These are phyloP conservation scores for Drosophila tanythrix DNA, from an alignment of 2,888 invertebrate genomes.

Conservation along the genomic window DNA sequence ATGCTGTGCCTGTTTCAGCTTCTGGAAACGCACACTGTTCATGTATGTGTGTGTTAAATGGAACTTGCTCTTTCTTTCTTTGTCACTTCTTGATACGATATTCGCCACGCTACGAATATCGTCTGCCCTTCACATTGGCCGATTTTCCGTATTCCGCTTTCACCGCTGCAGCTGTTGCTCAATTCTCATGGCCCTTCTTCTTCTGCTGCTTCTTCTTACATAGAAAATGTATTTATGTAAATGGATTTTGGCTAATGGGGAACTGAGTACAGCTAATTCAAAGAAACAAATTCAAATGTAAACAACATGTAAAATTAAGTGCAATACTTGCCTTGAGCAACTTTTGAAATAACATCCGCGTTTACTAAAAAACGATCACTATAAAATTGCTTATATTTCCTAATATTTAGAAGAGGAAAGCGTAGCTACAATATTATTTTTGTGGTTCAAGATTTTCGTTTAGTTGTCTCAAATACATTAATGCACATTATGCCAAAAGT, in stretches of 20 bases:
- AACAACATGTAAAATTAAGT: not conserved
- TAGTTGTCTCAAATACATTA: not conserved
- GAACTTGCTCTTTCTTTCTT: slow-evolving; percentile 15
- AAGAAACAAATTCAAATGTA: not conserved
- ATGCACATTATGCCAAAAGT: not conserved
- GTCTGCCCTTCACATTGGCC: slow-evolving; percentile 62
- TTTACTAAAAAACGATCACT: not conserved
- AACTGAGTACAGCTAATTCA: not conserved
- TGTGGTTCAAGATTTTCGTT: not conserved
- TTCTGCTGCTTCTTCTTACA: not conserved
- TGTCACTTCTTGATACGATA: not conserved
- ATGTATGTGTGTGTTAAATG: slow-evolving; percentile 6
- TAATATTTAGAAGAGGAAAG: not conserved
- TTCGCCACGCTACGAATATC: slow-evolving; percentile 4
- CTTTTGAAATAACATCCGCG: not conserved
- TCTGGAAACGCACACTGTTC: slow-evolving; percentile 12
- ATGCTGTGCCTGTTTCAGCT: slow-evolving; percentile 52
- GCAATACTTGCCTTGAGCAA: not conserved
- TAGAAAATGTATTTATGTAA: not conserved
- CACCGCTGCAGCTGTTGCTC: slow-evolving; percentile 2
- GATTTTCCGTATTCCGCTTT: slow-evolving; percentile 17
- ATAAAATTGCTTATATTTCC: not conserved
- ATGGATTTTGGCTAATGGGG: not conserved
- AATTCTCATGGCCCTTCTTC: not conserved
- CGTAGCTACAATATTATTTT: not conserved